Evolutionary conservation across 2,797 vertebrate species (phyloP), one percentile per base, ranked within the genome.

Genomic region (Toxotes lorentzi): DNA sequence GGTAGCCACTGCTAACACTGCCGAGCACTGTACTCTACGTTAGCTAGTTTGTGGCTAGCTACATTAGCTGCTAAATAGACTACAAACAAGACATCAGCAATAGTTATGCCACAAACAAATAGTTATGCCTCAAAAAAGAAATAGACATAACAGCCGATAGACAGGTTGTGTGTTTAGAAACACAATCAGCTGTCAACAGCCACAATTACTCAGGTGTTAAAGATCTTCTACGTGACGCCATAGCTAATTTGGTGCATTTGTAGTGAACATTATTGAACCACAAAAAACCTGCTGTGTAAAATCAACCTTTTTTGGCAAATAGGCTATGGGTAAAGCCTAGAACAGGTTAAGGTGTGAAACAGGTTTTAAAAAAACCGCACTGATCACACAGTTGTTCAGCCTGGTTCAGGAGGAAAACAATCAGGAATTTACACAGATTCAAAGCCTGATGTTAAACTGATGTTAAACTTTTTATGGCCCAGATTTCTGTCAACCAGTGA

Each of bases 251-350:
- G 17, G 50, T 8, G 64, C 47, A 64, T 53, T 73, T 45, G 62
- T 34, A 56, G 16, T 38, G 70, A 83, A 73, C n/a, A 61, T 38
- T 16, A 0, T 0, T 54, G 16, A 47, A 67, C 21, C n/a, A 53
- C 3, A 27, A 27, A 30, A 30, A 30, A 30, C 3, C 30, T 35
- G 48, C 16, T 19, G 16, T 21, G 27, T 34, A 57, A 34, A 57
- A 4, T 14, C 12, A 1, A 2, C 14, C 2, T 2, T 21, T 60
- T 23, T n/a, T n/a, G 38, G 41, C 40, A 7, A 45, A 61, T 58
- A n/a, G n/a, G n/a, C n/a, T n/a, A 68, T 6, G 7, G 73, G 68
- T 77, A 74, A 78, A 81, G 76, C 81, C 72, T 53, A 8, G 2
- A 43, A 40, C 53, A 67, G 10, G 27, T 30, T 12, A 10, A 1